Conservation (phyloP, 1,140 invertebrate species). For the Protaetia brevitarsis region DNA sequence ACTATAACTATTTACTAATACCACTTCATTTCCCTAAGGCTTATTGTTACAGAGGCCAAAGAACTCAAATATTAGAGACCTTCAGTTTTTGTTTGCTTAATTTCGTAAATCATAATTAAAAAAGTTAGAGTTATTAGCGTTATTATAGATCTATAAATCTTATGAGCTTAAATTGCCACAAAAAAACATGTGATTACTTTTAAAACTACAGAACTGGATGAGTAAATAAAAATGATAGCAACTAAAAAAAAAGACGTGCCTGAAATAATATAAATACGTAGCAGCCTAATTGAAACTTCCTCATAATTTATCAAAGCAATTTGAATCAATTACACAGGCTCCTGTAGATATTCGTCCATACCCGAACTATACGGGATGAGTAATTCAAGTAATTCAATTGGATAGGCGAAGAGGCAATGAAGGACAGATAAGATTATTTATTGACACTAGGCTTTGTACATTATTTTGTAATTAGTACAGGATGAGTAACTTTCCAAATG, state of each 20-base stretch:
- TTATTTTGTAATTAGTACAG: not conserved
- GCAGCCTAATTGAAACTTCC: slow-evolving; percentile 5
- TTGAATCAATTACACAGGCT: slow-evolving; percentile 10
- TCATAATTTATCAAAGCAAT: slow-evolving; percentile 18
- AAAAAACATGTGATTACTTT: too few species aligned
- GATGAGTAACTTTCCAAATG: not conserved
- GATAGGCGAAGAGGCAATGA: slow-evolving; percentile 3
- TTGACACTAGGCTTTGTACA: not conserved
- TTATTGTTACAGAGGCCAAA: too few species aligned
- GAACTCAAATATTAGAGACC: too few species aligned
- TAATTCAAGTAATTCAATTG: slow-evolving; percentile 3
- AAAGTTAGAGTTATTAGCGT: too few species aligned
- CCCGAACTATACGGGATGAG: not conserved
- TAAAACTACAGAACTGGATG: too few species aligned
- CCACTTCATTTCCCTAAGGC: too few species aligned
- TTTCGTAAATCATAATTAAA: too few species aligned
- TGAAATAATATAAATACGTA: not conserved
- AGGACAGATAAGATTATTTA: slow-evolving; percentile 1
- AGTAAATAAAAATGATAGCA: not conserved
- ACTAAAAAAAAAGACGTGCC: not conserved
- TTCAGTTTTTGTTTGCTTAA: too few species aligned
- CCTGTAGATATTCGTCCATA: not conserved
- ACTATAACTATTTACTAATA: too few species aligned
- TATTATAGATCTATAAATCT: too few species aligned
- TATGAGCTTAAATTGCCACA: too few species aligned